These are phyloP conservation scores for Eumeta japonica DNA, from an alignment of 1,140 invertebrate species.

Conservation along the genomic window DNA sequence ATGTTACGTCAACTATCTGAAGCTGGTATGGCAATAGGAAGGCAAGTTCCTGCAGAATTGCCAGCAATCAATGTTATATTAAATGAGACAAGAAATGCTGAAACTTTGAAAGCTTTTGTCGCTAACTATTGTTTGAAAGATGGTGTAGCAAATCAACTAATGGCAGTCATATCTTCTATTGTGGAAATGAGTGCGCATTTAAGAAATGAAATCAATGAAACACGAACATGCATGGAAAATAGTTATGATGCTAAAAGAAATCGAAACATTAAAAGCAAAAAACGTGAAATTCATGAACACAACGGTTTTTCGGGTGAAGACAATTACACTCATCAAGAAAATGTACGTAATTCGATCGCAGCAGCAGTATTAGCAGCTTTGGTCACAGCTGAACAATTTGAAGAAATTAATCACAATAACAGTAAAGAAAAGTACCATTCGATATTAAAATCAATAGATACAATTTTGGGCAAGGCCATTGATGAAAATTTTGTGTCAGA, in stretches of 20 bases:
- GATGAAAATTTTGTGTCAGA: conserved; percentile 50
- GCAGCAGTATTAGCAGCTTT: conserved; percentile 59
- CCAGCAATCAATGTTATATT: conserved; percentile 64
- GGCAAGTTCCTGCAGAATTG: conserved; percentile 62
- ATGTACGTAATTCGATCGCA: conserved; percentile 57
- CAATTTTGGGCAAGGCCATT: conserved; percentile 42
- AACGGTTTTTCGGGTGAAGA: conserved; percentile 18
- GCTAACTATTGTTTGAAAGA: conserved; percentile 53
- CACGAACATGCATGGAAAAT: too few relatives aligned
- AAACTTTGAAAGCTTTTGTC: conserved; percentile 53
- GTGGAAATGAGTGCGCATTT: conserved; percentile 56
- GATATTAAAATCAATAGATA: conserved; percentile 60
- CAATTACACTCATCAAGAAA: conserved; percentile 38
- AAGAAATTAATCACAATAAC: conserved; percentile 48
- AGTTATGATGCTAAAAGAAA: conserved; percentile 22
- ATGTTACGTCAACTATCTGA: conserved; percentile 69
- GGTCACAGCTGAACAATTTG: conserved; percentile 54
- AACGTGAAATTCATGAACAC: conserved; percentile 22
- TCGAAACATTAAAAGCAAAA: conserved; percentile 27
- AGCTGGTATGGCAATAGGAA: conserved; percentile 69
- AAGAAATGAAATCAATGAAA: conserved; percentile 39
- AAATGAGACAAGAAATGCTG: conserved; percentile 57
- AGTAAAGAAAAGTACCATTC: conserved; percentile 56
- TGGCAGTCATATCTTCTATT: conserved; percentile 52
- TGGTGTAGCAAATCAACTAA: conserved; percentile 53